Evolutionary conservation across 2,888 invertebrate species (phyloP), one percentile per base, ranked within the genome.

Genomic region (Ichneumoninae sp.): DNA sequence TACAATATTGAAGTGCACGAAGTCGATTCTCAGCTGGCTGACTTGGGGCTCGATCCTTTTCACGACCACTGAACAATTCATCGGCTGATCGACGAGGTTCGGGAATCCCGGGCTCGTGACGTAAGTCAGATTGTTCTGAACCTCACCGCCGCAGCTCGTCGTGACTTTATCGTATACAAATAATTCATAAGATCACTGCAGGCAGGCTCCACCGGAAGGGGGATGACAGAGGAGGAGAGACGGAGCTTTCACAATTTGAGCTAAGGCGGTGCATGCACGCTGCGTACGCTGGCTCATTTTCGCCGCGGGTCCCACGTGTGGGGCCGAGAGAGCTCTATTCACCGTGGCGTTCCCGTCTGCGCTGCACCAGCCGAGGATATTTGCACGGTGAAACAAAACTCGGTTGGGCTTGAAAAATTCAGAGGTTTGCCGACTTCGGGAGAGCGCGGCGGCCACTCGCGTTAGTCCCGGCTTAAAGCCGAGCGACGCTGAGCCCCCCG

Each of bases 41-140:
- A 98, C 96, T 88, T 97, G 97, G 0, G 96, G 95, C 89, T 96
- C 96, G 80, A 97, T 95, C 94, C 97, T 96, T 91, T 96, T 96
- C 8, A 98, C 95, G 86, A 95, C 95, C 72, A 98, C 94, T 83
- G 95, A 94, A 93, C 98, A 98, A 87, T 96, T 95, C 83, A 95
- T 94, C 87, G 96, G 95, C 57, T 95, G 96, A 68, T 94, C 94
- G 94, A 97, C 96, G 83, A 97, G 95, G 89, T 97, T 97, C 1
- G 97, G 97, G 94, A 97, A 97, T 85, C 96, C 96, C 0, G 97
- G 97, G 54, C 97, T 97, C 89, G 96, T 95, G 93, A 97, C 96
- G 94, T 97, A 97, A 0, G 97, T 97, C 80, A 97, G 94, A 94
- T 97, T 97, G 94, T 97, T 97, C 91, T 95, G 95, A 54, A 97